A percentile compares a stretch with the other conserved stretches of the same genome.
Evolutionary conservation across 1,140 invertebrate species (phyloP).

Genomic region (Limonius californicus): DNA sequence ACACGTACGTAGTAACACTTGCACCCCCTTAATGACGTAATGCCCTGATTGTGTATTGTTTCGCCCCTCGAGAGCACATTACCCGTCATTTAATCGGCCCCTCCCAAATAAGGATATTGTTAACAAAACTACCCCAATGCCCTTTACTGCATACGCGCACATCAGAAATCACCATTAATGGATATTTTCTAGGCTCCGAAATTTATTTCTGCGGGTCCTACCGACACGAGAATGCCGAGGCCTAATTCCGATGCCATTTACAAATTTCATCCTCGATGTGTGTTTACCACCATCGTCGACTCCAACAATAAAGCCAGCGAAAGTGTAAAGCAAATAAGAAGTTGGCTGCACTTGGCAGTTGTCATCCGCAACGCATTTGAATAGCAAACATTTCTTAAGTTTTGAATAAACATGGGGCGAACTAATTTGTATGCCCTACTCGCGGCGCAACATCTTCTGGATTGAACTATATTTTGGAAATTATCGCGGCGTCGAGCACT

Average conservation of each 20-base stretch:
- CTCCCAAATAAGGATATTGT: slow-evolving; percentile 42
- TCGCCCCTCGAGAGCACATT: slow-evolving; percentile 37
- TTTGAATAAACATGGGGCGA: slow-evolving; percentile 18
- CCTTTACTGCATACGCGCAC: slow-evolving; percentile 1
- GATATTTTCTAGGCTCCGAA: not conserved
- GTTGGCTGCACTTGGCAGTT: slow-evolving; percentile 25
- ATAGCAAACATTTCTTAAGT: slow-evolving; percentile 16
- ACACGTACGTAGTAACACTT: slow-evolving; percentile 28
- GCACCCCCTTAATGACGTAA: slow-evolving; percentile 43
- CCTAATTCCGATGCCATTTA: not conserved
- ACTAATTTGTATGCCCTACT: slow-evolving; percentile 8
- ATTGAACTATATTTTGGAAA: slow-evolving; percentile 10
- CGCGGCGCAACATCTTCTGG: not conserved
- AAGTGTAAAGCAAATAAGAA: slow-evolving; percentile 24
- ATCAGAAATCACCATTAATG: slow-evolving; percentile 10
- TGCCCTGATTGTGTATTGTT: slow-evolving; percentile 45
- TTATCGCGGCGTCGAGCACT: slow-evolving; percentile 15
- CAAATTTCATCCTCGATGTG: not conserved
- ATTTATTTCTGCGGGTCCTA: too few relatives aligned
- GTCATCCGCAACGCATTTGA: slow-evolving; percentile 24
- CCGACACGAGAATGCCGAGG: too few relatives aligned
- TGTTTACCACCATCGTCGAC: not conserved
- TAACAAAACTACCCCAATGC: slow-evolving; percentile 36
- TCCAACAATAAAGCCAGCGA: not conserved
- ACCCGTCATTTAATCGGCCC: slow-evolving; percentile 41